Base-by-base conservation (phyloP, 2,113 vertebrate genomes). In the Brachyhypopomus gauderio region DNA sequence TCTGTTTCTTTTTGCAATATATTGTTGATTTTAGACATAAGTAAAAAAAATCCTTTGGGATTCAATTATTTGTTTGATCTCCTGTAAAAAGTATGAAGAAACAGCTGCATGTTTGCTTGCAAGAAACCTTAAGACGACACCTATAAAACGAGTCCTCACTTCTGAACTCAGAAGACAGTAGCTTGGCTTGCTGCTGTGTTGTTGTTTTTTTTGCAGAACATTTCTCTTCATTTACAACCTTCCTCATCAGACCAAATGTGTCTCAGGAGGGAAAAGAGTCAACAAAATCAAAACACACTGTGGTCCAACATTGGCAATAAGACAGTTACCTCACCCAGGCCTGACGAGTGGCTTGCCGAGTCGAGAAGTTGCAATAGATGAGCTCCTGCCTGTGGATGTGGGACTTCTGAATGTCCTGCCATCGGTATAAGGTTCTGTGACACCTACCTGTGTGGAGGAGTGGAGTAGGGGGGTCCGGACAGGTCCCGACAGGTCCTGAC, bases 41-140 rank as follows among this genome's bases (percentile, higher is more conserved):
- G 84, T 66, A 30, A 30, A 30, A 12, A 52, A 41, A 87, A 87
- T 77, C 60, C 56, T 77, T 58, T 30, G 58, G 66, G 77, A 85
- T 80, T 88, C 80, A 74, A 38, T 82, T 86, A 89, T 85, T 87
- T 91, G 78, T 88, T 67, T 80, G 88, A 88, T 83, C 85, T 52
- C 77, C n/a, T 81, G 85, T 90, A 88, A 91, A 91, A 85, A 89
- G 80, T 84, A 86, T 87, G 88, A 90, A 89, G 90, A 90, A 75
- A 88, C 91, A 89, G 92, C 89, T 92, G 92, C 92, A 93, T 93
- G 92, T 92, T 91, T 90, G 90, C 92, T 93, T 91, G 78, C 77
- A 81, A 73, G 59, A 87, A 91, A 86, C 88, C 89, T 90, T 91
- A 63, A 45, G 38, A 8, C 41, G 41, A 6, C 41, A 45, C 9